These are phyloP conservation scores for Calameuta pallipes DNA, from an alignment of 2,888 invertebrate species.

Conservation along the genomic window DNA sequence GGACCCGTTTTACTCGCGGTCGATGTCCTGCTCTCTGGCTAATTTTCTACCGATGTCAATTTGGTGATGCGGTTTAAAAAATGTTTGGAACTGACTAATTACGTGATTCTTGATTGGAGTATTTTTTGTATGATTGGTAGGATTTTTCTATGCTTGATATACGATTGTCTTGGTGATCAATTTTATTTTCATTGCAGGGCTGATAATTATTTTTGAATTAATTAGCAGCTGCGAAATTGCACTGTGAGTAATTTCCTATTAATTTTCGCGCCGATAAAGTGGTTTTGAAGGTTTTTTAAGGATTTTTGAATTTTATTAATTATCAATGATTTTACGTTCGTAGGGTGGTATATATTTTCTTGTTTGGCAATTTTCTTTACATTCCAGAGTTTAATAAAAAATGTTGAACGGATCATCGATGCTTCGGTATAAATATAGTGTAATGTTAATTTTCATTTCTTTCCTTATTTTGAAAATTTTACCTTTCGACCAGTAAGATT, in stretches of 20 bases:
- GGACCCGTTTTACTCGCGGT: constrained; percentile 29
- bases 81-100: background rate
- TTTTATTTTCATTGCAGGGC: constrained; percentile 8
- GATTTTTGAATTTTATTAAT: too few relatives aligned
- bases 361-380: too few relatives aligned
- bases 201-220: background rate
- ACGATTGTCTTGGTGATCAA: background rate
- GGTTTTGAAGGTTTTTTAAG: too few relatives aligned
- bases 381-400: too few relatives aligned
- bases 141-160: background rate
- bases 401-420: too few relatives aligned
- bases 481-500: background rate
- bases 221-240: background rate
- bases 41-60: background rate
- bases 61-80: background rate
- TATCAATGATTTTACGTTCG: too few relatives aligned
- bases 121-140: constrained; percentile 19
- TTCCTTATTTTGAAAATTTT: background rate
- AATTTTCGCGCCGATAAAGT: background rate
- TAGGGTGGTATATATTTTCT: too few relatives aligned
- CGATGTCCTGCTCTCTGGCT: background rate
- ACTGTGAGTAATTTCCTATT: background rate
- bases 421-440: too few relatives aligned
- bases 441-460: too few relatives aligned
- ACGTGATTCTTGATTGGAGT: background rate